These are phyloP conservation scores for Macrobrachium nipponense DNA, from an alignment of 1,140 invertebrate genomes.

Conservation along the genomic window DNA sequence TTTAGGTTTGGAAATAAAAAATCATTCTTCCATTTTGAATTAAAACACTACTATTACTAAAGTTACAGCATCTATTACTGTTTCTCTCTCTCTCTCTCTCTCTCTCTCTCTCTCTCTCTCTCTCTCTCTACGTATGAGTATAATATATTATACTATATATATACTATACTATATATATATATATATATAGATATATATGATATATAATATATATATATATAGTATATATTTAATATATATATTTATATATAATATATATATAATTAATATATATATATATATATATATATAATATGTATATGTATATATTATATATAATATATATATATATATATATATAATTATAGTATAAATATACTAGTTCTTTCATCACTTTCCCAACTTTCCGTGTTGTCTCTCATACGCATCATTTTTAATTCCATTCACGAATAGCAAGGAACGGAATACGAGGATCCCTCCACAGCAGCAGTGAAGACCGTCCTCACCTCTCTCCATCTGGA, in stretches of 20 bases:
- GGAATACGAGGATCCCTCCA: not conserved
- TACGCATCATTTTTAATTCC: not conserved
- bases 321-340: conserved; percentile 40
- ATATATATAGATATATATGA: conserved; percentile 33
- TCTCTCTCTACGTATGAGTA: too few species aligned
- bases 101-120: too few species aligned
- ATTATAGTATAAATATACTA: not conserved
- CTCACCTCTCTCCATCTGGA: not conserved
- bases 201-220: conserved; percentile 25
- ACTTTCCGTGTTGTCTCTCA: not conserved
- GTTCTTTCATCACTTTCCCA: not conserved
- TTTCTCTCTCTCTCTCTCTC: too few species aligned
- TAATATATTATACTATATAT: too few species aligned
- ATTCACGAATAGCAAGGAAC: not conserved
- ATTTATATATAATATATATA: too few species aligned
- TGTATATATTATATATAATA: conserved; percentile 41
- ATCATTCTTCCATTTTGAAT: too few species aligned
- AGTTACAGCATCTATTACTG: too few species aligned
- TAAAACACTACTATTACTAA: too few species aligned
- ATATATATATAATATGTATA: conserved; percentile 30
- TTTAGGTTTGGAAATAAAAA: too few species aligned
- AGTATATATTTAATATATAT: too few species aligned
- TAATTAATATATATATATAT: conserved; percentile 31
- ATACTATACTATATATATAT: not conserved
- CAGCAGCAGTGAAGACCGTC: not conserved